Base-by-base conservation (phyloP, 1,140 invertebrate species). In the Ridgeia piscesae region DNA sequence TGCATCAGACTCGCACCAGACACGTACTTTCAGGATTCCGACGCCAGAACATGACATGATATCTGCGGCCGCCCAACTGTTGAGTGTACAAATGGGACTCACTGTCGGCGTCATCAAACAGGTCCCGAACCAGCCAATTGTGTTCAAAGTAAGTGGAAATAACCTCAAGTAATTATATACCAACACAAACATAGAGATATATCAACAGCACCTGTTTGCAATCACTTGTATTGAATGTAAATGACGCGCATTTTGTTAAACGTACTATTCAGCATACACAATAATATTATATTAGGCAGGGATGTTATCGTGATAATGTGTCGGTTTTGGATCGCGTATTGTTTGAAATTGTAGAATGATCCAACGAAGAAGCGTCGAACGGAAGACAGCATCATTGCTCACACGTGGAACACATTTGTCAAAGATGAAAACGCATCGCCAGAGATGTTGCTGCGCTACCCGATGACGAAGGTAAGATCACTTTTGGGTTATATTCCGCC, bases 381-480 rank as follows among this genome's bases (percentile, higher is more conserved):
- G 14, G 89, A 90, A 42, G 89, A 90, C 89, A 21, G n/a, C 34
- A 90, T 94, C 33, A 94, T 95, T 77, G 95, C 94, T 1, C 95
- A 94, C 94, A 95, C 95, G 17, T 95, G 95, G 95, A 94, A 94
- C 91, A 34, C 35, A 34, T 94, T 93, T 33, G 92, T 95, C 1
- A 92, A 90, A 42, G 89, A 93, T 34, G 94, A 94, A 90, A 89
- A 92, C 1, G 91, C 93, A 27, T 94, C 94, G 35, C 94, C 94
- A 1, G 94, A 95, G 93, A 93, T 95, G 35, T 91, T 94, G 33
- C 92, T 95, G 21, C 92, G 94, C 34, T 93, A 95, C 92, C 95
- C 95, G 33, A 95, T 95, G 95, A 95, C 95, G 0, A 95, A 95
- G 93, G 95, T 94, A 92, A n/a, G 33, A 9, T 77, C 2, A 4